Evolutionary conservation across 2,797 vertebrate genomes (phyloP).

Genomic region (Neosalanx taihuensis): DNA sequence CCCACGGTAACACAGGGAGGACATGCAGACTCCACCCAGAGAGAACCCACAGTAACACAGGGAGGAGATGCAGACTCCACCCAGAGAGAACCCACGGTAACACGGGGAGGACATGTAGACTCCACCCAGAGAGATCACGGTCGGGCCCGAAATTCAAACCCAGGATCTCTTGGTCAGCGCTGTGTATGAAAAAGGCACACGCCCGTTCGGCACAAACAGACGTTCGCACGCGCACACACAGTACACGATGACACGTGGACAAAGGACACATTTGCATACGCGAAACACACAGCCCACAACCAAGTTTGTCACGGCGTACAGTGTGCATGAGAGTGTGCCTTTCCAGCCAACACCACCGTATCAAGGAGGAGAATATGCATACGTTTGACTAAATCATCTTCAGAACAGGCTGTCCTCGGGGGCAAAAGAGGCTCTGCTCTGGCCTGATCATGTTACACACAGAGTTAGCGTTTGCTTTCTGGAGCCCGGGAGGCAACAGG

Average conservation of each 20-base stretch:
- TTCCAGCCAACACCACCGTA: background rate
- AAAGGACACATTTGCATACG: background rate
- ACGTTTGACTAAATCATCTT: slow-evolving; percentile 50
- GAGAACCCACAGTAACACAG: too few relatives aligned
- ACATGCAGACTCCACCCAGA: too few relatives aligned
- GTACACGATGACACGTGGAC: background rate
- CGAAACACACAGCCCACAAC: too few relatives aligned
- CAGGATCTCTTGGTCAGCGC: too few relatives aligned
- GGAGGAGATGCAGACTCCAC: too few relatives aligned
- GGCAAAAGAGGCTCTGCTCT: slow-evolving; percentile 44
- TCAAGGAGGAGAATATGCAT: slow-evolving; percentile 36
- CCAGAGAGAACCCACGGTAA: too few relatives aligned
- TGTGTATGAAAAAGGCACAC: background rate
- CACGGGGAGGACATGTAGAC: too few relatives aligned
- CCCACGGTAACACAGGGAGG: too few relatives aligned
- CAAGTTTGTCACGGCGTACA: too few relatives aligned
- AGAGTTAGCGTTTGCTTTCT: slow-evolving; percentile 46
- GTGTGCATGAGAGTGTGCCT: background rate
- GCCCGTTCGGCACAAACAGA: background rate
- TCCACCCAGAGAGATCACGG: too few relatives aligned
- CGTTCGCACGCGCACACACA: background rate
- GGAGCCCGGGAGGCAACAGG: slow-evolving; percentile 51
- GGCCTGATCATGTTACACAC: slow-evolving; percentile 70
- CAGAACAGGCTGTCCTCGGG: slow-evolving; percentile 47
- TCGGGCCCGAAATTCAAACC: too few relatives aligned